A percentile compares a stretch with the other conserved stretches of the same genome.
Evolutionary conservation across 2,888 invertebrate genomes (phyloP).

Genomic region (Clivina fossor): DNA sequence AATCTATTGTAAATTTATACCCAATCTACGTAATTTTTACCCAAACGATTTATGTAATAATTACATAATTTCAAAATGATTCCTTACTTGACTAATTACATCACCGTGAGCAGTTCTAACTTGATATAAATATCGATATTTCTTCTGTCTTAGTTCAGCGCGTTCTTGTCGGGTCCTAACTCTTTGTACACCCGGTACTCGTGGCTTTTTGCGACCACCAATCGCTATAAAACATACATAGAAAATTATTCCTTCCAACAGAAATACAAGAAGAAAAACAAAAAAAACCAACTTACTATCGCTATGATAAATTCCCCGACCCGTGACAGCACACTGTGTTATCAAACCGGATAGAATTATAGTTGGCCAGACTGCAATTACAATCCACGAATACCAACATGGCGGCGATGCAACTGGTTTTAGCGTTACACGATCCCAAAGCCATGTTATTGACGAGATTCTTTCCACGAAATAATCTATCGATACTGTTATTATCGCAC

Average conservation of each 20-base stretch:
- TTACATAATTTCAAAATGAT: not conserved
- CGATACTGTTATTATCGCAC: constrained; percentile 68
- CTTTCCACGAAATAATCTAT: constrained; percentile 77
- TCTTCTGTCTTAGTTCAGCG: constrained; percentile 79
- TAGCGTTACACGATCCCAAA: constrained; percentile 67
- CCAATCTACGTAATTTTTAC: too few species aligned
- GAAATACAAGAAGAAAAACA: constrained; percentile 11
- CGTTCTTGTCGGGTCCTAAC: constrained; percentile 71
- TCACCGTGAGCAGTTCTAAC: constrained; percentile 87
- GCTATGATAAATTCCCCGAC: constrained; percentile 65
- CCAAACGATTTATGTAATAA: not conserved
- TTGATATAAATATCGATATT: constrained; percentile 86
- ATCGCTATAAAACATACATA: constrained; percentile 45
- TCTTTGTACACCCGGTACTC: constrained; percentile 51
- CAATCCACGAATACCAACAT: constrained; percentile 74
- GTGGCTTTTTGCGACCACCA: constrained; percentile 55
- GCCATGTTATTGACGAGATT: constrained; percentile 70
- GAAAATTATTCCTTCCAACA: too few species aligned
- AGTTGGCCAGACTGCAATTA: constrained; percentile 73
- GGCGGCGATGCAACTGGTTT: constrained; percentile 60
- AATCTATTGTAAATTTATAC: too few species aligned
- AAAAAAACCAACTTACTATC: constrained; percentile 62
- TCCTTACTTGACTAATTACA: constrained; percentile 79
- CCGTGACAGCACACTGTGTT: constrained; percentile 70
- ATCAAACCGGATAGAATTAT: constrained; percentile 67